A percentile compares a stretch with the other conserved stretches of the same genome.
Conservation (phyloP, 2,113 vertebrate species). For the Orientallactaga bullata region DNA sequence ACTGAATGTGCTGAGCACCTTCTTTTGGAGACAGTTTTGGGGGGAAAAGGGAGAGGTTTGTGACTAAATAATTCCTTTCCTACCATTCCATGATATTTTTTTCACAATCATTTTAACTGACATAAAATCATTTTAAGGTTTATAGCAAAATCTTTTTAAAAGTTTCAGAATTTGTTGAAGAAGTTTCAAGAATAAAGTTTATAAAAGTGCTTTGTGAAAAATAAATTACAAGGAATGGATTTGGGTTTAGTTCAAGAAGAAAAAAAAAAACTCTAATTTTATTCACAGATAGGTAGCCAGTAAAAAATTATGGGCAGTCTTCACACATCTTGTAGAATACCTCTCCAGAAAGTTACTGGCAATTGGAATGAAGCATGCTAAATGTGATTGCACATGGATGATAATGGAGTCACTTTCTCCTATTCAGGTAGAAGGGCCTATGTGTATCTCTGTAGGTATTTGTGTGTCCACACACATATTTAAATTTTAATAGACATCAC, state of each 20-base stretch:
- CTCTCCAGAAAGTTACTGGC: slow-evolving; percentile 51
- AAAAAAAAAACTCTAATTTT: slow-evolving; percentile 76
- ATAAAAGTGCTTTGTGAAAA: slow-evolving; percentile 66
- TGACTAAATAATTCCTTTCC: neutral
- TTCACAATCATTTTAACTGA: neutral
- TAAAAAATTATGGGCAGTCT: slow-evolving; percentile 73
- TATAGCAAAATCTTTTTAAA: too few species aligned
- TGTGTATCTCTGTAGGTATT: neutral
- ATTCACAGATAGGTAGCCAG: slow-evolving; percentile 76
- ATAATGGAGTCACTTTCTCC: neutral
- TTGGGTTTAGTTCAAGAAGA: slow-evolving; percentile 77
- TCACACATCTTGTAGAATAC: slow-evolving; percentile 33
- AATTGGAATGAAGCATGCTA: slow-evolving; percentile 9
- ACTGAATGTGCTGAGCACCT: neutral
- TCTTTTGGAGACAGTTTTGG: neutral
- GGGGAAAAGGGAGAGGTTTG: neutral
- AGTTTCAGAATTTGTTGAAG: slow-evolving; percentile 36
- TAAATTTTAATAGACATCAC: neutral
- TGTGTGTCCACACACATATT: neutral
- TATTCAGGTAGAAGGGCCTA: neutral
- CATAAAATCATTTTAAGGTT: slow-evolving; percentile 37
- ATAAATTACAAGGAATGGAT: slow-evolving; percentile 62
- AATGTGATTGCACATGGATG: neutral
- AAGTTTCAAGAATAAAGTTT: slow-evolving; percentile 71
- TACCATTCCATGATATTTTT: neutral